Evolutionary conservation across 1,140 invertebrate species (phyloP), one percentile per base, ranked within the genome.

Genomic region (Camponotus pennsylvanicus): DNA sequence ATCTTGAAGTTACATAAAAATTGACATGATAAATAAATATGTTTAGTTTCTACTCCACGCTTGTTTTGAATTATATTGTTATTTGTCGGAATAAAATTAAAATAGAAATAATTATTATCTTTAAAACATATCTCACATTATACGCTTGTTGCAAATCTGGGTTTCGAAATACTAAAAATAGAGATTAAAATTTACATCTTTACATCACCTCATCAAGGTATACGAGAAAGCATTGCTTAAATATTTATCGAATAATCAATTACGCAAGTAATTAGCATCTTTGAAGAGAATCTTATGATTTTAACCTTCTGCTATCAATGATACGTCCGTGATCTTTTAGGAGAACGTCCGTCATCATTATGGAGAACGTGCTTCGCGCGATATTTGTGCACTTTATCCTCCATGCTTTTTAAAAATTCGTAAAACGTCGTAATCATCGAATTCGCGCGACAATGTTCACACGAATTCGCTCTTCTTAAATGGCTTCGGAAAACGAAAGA

Each of bases 61-160:
- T 67, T 40, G 2, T 79, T 37, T 37, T 1, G 9, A 15, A 66
- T 37, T n/a, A 0, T n/a, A 45, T 34, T 8, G 7, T 67, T 40
- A 45, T 6, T 27, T 32, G 15, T 13, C 8, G n/a, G 8, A 69
- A 18, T 1, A 18, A 52, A 67, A 67, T 69, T 21, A 57, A 79
- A 7, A 34, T 27, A 66, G 13, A 80, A 18, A 32, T 70, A 55
- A 57, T 70, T 37, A n/a, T 21, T 69, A 52, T 69, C 63, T 52
- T 21, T 18, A 7, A 69, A 69, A 64, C 69, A 52, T 52, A 67
- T 79, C 61, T 79, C 4, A 9, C 13, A 69, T 52, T 21, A 37
- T 5, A 32, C 7, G 18, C 0, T 32, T 15, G 13, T 7, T 15
- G 6, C 15, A 64, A 34, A 34, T 63, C 21, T 32, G 5, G 4